Conservation (phyloP, 23 tunicate species). For the Ascidia mentula region DNA sequence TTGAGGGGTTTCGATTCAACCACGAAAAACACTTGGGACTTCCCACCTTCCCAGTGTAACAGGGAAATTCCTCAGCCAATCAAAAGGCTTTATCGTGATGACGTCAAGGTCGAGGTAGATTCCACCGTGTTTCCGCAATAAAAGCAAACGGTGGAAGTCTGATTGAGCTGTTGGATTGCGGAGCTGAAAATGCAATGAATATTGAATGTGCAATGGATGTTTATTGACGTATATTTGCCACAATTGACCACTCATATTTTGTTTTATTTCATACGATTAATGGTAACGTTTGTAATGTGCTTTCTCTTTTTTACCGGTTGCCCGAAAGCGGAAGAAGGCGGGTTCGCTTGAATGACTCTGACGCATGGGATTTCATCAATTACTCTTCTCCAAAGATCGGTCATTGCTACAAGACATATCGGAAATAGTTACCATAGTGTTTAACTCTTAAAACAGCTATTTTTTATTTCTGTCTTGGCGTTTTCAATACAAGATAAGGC, state of each 20-base stretch:
- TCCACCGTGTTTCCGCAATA: slow-evolving; percentile 37
- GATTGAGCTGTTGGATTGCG: slow-evolving; percentile 28
- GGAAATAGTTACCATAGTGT: too few relatives aligned
- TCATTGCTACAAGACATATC: slow-evolving; percentile 23
- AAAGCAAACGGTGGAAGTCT: slow-evolving; percentile 33
- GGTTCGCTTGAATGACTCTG: not conserved
- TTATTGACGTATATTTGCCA: too few relatives aligned
- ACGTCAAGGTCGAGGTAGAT: slow-evolving; percentile 55
- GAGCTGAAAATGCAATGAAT: not conserved
- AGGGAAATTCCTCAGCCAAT: slow-evolving; percentile 16
- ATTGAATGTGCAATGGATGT: not conserved
- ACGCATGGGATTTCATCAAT: slow-evolving; percentile 44
- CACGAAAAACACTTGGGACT: too few relatives aligned
- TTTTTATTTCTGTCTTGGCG: too few relatives aligned
- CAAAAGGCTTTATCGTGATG: slow-evolving; percentile 43
- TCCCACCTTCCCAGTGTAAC: slow-evolving; percentile 38
- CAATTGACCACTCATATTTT: too few relatives aligned
- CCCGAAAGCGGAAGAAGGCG: slow-evolving; percentile 28
- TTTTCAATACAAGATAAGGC: too few relatives aligned
- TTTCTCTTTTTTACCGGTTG: slow-evolving; percentile 16
- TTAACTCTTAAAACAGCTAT: too few relatives aligned
- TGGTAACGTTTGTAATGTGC: too few relatives aligned
- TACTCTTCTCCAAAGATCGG: slow-evolving; percentile 22
- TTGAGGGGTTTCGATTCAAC: too few relatives aligned
- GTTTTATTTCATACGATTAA: too few relatives aligned